Conservation (phyloP, 2,888 invertebrate genomes). For the Protonemura montana region DNA sequence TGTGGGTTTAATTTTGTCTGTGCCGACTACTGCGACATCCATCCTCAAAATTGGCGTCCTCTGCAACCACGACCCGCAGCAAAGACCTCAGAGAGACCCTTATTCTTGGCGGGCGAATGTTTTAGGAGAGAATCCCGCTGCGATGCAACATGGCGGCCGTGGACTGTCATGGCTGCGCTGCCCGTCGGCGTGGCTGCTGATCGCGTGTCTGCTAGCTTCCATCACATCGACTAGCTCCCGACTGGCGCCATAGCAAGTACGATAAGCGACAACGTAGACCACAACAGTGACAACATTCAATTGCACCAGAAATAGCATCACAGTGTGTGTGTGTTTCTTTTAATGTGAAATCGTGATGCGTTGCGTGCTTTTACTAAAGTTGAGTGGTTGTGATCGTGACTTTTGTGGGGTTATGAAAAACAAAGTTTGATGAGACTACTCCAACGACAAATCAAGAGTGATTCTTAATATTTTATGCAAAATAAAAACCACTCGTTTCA, state of each 20-base stretch:
- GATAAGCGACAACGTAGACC: not conserved
- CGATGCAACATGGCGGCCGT: conserved; percentile 71
- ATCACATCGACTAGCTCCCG: conserved; percentile 26
- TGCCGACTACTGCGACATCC: not conserved
- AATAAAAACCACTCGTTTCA: not conserved
- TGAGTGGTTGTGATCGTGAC: not conserved
- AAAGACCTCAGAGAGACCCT: not conserved
- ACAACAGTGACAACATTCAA: too few species aligned
- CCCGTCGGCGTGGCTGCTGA: conserved; percentile 53
- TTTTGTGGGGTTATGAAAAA: not conserved
- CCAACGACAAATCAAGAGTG: not conserved
- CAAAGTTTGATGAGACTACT: not conserved
- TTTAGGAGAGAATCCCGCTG: conserved; percentile 81
- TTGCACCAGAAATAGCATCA: not conserved
- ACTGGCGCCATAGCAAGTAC: conserved; percentile 24
- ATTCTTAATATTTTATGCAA: not conserved
- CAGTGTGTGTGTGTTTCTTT: not conserved
- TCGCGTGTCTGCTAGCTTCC: conserved; percentile 49
- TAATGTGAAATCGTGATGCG: not conserved
- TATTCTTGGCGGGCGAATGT: conserved; percentile 52
- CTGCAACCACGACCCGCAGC: not conserved
- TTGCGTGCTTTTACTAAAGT: not conserved
- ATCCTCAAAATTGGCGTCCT: not conserved
- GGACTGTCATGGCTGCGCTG: conserved; percentile 54
- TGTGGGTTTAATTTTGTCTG: conserved; percentile 3